Conservation (phyloP, 2,888 invertebrate species). For the Calliscelio sp. region DNA sequence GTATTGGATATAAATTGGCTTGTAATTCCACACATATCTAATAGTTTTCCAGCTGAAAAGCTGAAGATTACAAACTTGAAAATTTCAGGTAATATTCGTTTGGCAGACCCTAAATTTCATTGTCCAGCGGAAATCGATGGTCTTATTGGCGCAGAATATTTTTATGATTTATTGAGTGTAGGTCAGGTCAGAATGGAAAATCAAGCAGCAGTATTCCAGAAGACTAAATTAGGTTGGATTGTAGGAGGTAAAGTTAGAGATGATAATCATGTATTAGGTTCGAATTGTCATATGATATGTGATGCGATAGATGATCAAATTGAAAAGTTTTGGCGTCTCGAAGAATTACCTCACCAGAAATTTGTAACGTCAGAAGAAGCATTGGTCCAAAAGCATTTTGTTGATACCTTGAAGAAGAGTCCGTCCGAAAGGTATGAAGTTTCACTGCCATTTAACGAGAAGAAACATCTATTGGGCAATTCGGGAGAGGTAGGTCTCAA, state of each 20-base stretch:
- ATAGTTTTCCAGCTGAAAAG: background rate
- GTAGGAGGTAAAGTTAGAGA: slow-evolving; percentile 28
- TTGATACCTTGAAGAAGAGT: background rate
- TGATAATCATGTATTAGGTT: background rate
- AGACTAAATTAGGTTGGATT: slow-evolving; percentile 68
- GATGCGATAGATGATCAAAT: background rate
- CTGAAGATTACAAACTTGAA: background rate
- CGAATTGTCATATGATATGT: background rate
- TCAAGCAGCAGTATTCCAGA: slow-evolving; percentile 35
- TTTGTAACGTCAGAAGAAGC: background rate
- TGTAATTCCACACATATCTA: background rate
- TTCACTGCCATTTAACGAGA: slow-evolving; percentile 22
- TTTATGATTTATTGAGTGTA: slow-evolving; percentile 42
- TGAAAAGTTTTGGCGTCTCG: background rate
- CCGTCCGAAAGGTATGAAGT: slow-evolving; percentile 6
- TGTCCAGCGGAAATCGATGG: slow-evolving; percentile 37
- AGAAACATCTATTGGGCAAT: background rate
- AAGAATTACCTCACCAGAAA: background rate
- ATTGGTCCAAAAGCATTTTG: background rate
- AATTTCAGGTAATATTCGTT: slow-evolving; percentile 23
- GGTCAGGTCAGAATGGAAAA: slow-evolving; percentile 41
- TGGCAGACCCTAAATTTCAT: slow-evolving; percentile 61
- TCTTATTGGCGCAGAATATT: slow-evolving; percentile 60
- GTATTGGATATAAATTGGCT: background rate
- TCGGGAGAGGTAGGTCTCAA: background rate